Conservation (phyloP, 2,888 invertebrate species). For the Bugulina stolonifera region DNA sequence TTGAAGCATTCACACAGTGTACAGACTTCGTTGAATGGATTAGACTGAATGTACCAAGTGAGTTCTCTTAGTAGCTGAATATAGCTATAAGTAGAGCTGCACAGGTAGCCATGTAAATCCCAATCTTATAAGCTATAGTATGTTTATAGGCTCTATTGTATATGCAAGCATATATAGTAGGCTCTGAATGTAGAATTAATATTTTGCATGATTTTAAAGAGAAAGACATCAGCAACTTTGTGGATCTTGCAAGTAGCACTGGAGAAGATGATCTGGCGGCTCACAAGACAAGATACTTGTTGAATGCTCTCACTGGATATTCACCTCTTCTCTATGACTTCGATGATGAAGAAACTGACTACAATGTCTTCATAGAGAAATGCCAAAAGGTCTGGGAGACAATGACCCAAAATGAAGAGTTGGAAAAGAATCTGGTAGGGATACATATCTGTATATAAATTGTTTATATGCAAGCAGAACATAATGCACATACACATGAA, state of each 20-base stretch:
- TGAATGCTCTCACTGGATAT: slow-evolving; percentile 43
- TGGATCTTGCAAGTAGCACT: slow-evolving; percentile 41
- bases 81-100: too few species aligned
- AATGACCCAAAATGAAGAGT: slow-evolving; percentile 35
- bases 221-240: slow-evolving; percentile 34
- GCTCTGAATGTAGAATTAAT: too few species aligned
- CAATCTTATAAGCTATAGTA: too few species aligned
- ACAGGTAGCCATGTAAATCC: too few species aligned
- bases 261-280: slow-evolving; percentile 43
- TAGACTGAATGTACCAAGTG: slow-evolving; percentile 31
- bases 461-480: too few species aligned
- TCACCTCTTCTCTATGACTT: slow-evolving; percentile 43
- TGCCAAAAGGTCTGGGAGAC: slow-evolving; percentile 40
- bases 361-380: slow-evolving; percentile 34
- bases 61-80: not conserved
- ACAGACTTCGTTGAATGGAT: slow-evolving; percentile 36
- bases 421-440: slow-evolving; percentile 42
- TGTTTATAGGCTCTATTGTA: too few species aligned
- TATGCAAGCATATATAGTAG: too few species aligned
- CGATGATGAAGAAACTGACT: slow-evolving; percentile 33
- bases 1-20: slow-evolving; percentile 33
- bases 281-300: slow-evolving; percentile 40
- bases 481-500: too few species aligned
- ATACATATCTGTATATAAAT: too few species aligned
- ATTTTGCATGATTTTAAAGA: too few species aligned